Conservation (phyloP, 1,140 invertebrate species). For the Platyura marginata region DNA sequence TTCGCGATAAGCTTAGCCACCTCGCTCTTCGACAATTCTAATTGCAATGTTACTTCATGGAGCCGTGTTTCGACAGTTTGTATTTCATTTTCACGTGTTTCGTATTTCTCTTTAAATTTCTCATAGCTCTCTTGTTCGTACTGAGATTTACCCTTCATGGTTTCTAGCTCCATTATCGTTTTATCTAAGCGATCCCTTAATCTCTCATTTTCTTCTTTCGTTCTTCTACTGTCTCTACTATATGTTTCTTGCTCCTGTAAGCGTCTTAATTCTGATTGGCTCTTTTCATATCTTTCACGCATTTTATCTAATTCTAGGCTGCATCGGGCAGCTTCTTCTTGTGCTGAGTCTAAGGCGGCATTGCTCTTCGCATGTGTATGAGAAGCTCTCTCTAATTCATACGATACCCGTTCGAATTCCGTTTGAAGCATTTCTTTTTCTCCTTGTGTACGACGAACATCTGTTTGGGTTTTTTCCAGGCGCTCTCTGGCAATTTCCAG, state of each 20-base stretch:
- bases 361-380: slow-evolving; percentile 67
- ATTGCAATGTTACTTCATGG: slow-evolving; percentile 58
- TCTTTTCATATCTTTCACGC: slow-evolving; percentile 75
- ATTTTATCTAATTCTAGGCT: slow-evolving; percentile 78
- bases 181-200: slow-evolving; percentile 68
- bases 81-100: slow-evolving; percentile 51
- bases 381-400: slow-evolving; percentile 68
- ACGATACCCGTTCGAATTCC: slow-evolving; percentile 66
- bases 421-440: slow-evolving; percentile 73
- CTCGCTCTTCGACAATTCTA: slow-evolving; percentile 60
- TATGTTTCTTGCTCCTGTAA: slow-evolving; percentile 49
- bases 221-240: slow-evolving; percentile 49
- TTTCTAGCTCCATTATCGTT: slow-evolving; percentile 55
- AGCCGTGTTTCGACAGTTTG: slow-evolving; percentile 56
- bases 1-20: slow-evolving; percentile 45
- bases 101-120: slow-evolving; percentile 52
- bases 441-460: slow-evolving; percentile 56
- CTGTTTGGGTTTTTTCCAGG: slow-evolving; percentile 73
- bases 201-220: slow-evolving; percentile 66
- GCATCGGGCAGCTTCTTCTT: slow-evolving; percentile 70
- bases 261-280: slow-evolving; percentile 61
- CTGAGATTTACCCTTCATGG: slow-evolving; percentile 67
- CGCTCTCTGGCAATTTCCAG: slow-evolving; percentile 78
- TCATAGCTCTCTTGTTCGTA: slow-evolving; percentile 74
- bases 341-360: slow-evolving; percentile 65